A percentile compares a stretch with the other conserved stretches of the same genome.
phyloP scores from a whole-genome alignment of 2,113 vertebrate species.

The Maccullochella peelii region DNA sequence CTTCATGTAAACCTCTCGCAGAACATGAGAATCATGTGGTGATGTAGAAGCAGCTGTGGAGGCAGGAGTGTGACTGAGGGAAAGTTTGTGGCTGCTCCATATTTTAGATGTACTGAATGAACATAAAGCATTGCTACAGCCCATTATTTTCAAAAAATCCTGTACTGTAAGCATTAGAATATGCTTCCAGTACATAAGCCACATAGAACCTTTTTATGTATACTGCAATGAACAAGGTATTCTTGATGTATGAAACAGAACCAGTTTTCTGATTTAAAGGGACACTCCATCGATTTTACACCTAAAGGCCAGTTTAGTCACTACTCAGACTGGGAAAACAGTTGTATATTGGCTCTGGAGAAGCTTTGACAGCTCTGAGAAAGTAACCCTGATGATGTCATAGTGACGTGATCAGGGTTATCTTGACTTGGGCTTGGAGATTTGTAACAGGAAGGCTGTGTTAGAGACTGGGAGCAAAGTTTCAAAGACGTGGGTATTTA shows the following conservation, averaged over 20 bases:
- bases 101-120: neutral
- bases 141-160: neutral
- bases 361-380: no score
- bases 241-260: neutral
- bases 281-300: neutral
- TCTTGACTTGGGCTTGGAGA: neutral
- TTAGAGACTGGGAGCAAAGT: neutral
- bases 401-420: neutral
- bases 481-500: neutral
- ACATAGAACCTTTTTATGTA: neutral
- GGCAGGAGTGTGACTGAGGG: conserved; percentile 7
- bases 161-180: no score
- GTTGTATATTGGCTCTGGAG: no score
- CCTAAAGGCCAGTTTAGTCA: neutral
- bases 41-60: neutral
- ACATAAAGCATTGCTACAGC: neutral
- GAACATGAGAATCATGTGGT: neutral
- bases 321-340: neutral
- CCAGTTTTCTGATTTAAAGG: no score
- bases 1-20: neutral
- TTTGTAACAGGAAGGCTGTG: neutral
- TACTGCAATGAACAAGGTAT: neutral
- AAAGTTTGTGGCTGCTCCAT: conserved; percentile 36
- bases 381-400: neutral
- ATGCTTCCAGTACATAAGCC: no score